Conservation (phyloP, 2,888 invertebrate species). For the Omphaloscelis lunosa region DNA sequence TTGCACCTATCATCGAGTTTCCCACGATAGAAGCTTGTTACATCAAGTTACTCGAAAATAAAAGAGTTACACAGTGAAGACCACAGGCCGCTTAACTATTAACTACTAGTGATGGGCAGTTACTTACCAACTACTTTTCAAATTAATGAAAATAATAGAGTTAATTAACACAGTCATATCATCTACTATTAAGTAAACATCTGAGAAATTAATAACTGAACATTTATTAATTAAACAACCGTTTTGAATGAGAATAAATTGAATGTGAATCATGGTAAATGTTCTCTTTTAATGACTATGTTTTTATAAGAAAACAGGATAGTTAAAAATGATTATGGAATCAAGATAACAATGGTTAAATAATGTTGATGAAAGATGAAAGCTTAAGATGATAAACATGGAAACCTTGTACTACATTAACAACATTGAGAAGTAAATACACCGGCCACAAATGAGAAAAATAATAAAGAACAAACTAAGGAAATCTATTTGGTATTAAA, state of each 20-base stretch:
- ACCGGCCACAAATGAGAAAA: not conserved
- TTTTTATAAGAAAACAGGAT: slow-evolving; percentile 15
- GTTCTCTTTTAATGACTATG: slow-evolving; percentile 28
- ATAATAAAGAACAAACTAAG: not conserved
- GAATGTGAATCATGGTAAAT: slow-evolving; percentile 17
- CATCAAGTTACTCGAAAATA: slow-evolving; percentile 54
- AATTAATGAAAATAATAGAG: slow-evolving; percentile 47
- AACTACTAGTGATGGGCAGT: slow-evolving; percentile 54
- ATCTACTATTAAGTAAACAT: slow-evolving; percentile 50
- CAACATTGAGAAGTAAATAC: not conserved
- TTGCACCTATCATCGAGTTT: slow-evolving; percentile 78
- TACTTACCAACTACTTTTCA: slow-evolving; percentile 35
- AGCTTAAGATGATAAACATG: slow-evolving; percentile 18
- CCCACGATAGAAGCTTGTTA: slow-evolving; percentile 64
- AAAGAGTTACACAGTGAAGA: slow-evolving; percentile 43
- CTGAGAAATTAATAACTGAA: slow-evolving; percentile 46
- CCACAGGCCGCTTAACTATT: slow-evolving; percentile 51
- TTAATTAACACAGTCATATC: slow-evolving; percentile 35
- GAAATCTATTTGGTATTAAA: not conserved
- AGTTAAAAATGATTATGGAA: slow-evolving; percentile 28
- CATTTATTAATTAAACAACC: slow-evolving; percentile 46
- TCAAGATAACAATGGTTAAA: slow-evolving; percentile 31
- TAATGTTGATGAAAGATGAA: slow-evolving; percentile 42
- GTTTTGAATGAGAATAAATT: slow-evolving; percentile 7
- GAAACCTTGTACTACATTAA: not conserved